Conservation (phyloP, 2,113 vertebrate species). For the Cyanoliseus patagonus region DNA sequence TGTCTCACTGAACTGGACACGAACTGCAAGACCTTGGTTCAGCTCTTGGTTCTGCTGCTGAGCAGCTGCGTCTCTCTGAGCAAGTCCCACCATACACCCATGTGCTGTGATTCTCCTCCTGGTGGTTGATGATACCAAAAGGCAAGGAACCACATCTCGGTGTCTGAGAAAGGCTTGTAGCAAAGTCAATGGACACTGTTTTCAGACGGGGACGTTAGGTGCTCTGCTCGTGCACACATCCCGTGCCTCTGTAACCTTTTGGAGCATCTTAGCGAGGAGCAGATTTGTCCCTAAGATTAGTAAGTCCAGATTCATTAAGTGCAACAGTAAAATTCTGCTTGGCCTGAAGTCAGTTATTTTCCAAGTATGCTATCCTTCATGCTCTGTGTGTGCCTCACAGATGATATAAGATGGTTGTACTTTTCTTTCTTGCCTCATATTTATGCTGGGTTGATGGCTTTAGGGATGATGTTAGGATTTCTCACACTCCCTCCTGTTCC, state of each 20-base stretch:
- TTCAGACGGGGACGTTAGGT: neutral
- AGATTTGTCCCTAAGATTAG: neutral
- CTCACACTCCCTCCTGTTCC: neutral
- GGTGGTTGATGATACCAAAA: fast-evolving
- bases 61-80: neutral
- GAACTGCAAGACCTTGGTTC: neutral
- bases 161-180: neutral
- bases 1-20: neutral
- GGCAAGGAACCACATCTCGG: neutral
- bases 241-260: neutral
- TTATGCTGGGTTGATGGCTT: neutral
- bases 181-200: neutral
- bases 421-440: neutral
- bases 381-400: neutral
- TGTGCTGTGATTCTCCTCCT: neutral
- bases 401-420: neutral
- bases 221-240: neutral
- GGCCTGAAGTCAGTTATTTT: neutral
- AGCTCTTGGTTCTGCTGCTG: neutral
- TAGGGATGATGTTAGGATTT: neutral
- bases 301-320: neutral
- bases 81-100: fast-evolving
- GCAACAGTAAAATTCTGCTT: neutral
- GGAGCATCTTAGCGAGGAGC: neutral
- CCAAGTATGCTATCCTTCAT: neutral